Base-by-base conservation (phyloP, 2,888 invertebrate species). In the Pristionchus exspectatus region DNA sequence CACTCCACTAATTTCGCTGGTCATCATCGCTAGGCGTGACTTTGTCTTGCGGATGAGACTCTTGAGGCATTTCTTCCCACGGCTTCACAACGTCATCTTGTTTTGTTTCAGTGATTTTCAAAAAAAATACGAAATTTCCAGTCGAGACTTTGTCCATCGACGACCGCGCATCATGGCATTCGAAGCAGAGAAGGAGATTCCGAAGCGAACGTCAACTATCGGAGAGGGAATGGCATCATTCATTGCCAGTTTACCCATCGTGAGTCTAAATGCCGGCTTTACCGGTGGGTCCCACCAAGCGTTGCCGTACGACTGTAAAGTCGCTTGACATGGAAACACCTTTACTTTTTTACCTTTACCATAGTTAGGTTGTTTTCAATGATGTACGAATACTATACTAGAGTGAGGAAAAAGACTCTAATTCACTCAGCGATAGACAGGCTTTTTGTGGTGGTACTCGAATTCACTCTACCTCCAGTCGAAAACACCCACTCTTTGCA, bases 131-230 rank as follows among this genome's bases (percentile, higher is more conserved):
- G 72, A 30, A 12, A 30, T 74, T 74, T 63, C 21, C n/a, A 63
- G 38, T 38, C 12, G 87, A 44, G 87, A 72, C 38, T 72, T 69
- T 33, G 69, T 87, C 14, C 66, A 87, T 44, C 38, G 87, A n/a
- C 87, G 87, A 69, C 59, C 44, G 12, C 87, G 87, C 16, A 87
- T 87, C 69, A 50, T 69, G 4, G 87, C 69, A 14, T 87, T 87
- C 69, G 87, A 87, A 21, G 87, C 87, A n/a, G 87, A 87, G 50
- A 87, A 50, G 24, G 87, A 87, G 27, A 54, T 56, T 18, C 66
- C 66, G 21, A 87, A 87, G 87, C 24, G 87, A 27, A 87, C 44
- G n/a, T 54, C 50, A 2, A 69, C 87, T 18, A 63, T 63, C 18
- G 74, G 74, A 54, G 87, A 63, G 21, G 87, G 87, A 74, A 63